Evolutionary conservation across 2,113 vertebrate species (phyloP).

Genomic region (Callithrix jacchus): DNA sequence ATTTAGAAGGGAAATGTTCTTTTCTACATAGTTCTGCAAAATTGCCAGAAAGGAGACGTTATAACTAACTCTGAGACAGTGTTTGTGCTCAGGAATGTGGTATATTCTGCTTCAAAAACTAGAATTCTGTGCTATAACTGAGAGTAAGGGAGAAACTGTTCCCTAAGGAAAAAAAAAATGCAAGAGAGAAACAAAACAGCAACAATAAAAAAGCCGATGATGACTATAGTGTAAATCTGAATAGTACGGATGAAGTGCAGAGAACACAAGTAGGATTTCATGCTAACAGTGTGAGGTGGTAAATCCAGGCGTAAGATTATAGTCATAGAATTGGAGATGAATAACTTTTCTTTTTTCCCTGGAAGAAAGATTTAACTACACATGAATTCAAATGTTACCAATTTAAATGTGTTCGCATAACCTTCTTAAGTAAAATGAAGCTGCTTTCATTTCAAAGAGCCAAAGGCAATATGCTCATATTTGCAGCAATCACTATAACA

Average conservation of each 20-base stretch:
- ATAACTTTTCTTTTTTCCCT: neutral
- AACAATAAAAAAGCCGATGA: too few relatives aligned
- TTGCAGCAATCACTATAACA: constrained; percentile 50
- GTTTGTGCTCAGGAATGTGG: neutral
- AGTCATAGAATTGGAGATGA: neutral
- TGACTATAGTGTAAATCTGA: neutral
- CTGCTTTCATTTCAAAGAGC: constrained; percentile 44
- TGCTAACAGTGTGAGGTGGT: neutral
- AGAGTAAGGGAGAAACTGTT: neutral
- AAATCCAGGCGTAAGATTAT: neutral
- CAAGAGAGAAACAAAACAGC: neutral
- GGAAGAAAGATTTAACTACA: constrained; percentile 45
- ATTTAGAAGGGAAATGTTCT: neutral
- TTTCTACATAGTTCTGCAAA: neutral
- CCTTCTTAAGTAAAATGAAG: constrained; percentile 55
- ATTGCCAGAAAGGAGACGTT: neutral
- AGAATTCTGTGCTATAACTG: neutral
- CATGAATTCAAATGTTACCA: constrained; percentile 33
- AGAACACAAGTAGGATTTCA: neutral
- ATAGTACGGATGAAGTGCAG: neutral
- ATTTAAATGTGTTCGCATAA: constrained; percentile 38
- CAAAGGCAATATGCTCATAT: constrained; percentile 38
- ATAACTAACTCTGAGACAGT: neutral
- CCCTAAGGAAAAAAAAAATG: neutral
- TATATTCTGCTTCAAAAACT: neutral